A percentile compares a stretch with the other conserved stretches of the same genome.
phyloP scores from a whole-genome alignment of 2,113 vertebrate species.

The Elaphurus davidianus region DNA sequence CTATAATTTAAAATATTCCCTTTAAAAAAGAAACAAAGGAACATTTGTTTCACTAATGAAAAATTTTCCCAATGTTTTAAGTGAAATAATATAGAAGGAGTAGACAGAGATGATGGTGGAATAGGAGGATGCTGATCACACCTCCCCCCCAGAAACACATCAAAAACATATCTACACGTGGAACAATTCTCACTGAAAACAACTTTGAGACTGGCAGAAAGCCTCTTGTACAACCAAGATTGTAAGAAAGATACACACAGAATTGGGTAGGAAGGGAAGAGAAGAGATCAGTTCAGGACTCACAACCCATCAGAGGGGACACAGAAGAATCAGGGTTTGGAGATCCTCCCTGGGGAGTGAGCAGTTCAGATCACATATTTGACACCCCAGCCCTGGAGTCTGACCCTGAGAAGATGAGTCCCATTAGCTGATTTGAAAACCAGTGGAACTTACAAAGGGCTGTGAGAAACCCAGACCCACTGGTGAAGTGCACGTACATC shows the following conservation, averaged over 20 bases:
- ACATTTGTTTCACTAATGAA: neutral
- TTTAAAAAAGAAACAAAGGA: neutral
- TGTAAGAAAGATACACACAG: neutral
- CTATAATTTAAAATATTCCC: neutral
- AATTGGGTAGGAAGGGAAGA: neutral
- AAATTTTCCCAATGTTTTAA: neutral
- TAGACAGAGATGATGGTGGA: neutral
- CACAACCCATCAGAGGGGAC: neutral
- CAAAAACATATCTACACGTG: neutral
- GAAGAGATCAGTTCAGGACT: neutral
- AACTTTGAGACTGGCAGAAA: neutral
- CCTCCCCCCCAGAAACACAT: neutral
- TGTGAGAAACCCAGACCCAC: neutral
- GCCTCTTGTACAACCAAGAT: neutral
- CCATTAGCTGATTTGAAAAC: neutral
- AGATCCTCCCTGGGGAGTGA: neutral
- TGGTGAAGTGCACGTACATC: neutral
- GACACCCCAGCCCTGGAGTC: neutral
- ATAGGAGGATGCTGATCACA: accelerated
- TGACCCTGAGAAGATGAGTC: neutral
- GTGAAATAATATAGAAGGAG: neutral
- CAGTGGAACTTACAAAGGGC: neutral
- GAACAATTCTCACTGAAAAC: neutral
- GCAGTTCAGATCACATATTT: neutral
- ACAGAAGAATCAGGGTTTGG: neutral